Evolutionary conservation across 2,113 vertebrate genomes (phyloP), one percentile per base, ranked within the genome.

Genomic region (Bolborhynchus lineola): DNA sequence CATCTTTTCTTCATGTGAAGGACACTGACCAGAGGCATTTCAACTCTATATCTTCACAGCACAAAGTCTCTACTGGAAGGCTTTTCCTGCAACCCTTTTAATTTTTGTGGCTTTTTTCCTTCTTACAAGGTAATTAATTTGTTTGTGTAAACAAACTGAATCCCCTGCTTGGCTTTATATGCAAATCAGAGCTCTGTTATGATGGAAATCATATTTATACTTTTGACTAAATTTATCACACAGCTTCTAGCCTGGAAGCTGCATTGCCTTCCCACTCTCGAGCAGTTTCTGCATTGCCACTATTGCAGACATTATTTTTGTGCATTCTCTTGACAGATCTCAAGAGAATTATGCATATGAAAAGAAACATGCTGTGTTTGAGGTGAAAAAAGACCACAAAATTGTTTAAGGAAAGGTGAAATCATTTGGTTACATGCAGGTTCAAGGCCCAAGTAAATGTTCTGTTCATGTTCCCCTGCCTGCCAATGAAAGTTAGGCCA

Each of bases 181-280:
- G 83, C 64, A 89, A 93, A 89, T 95, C 63, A 89, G 50, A 76
- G 33, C 12, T 79, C 47, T 79, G 11, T 49, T 42, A 28, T 91
- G 44, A 60, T 79, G 41, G 52, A 92, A 87, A 89, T 76, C 0
- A 0, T 86, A 89, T 86, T 91, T 86, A 60, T 71, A 46, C 21
- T 84, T 87, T 71, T 49, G 53, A 59, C 63, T 64, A 75, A 91
- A 91, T 86, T 67, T 11, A 74, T 86, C 86, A 47, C 68, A 74
- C 53, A 70, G 64, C 4, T 85, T 90, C 55, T 63, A 77, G 46
- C 18, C 35, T 14, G 2, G 74, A 90, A 92, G 6, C 20, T 88
- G 75, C 42, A 35, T 70, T 89, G 35, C 23, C 50, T 64, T 79
- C 20, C 11, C 11, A 25, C 20, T 93, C 76, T 86, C 13, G 26